Evolutionary conservation across 2,797 vertebrate species (phyloP), one percentile per base, ranked within the genome.

Genomic region (Acomys russatus): DNA sequence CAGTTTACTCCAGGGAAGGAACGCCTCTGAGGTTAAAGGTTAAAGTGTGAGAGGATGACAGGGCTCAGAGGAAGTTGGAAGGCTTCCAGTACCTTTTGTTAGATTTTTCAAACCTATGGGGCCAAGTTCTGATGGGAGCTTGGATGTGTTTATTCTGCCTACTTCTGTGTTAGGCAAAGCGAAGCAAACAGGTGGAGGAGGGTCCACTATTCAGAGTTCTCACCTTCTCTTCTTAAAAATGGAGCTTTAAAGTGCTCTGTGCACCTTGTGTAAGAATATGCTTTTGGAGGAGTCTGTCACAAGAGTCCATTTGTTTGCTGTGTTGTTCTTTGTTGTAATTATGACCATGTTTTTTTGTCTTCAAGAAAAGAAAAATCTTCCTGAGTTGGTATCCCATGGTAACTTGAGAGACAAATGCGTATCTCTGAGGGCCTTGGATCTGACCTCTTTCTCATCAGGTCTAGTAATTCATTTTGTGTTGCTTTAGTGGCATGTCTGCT

Each of bases 101-200:
- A n/a, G 59, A 18, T 70, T 78, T 68, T 35, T 96, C 61, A 78
- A 28, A 28, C 4, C 1, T 3, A 11, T 66, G 5, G 4, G 38
- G 25, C 90, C 61, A n/a, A 59, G 14, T 82, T 91, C 30, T 22
- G 44, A 82, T 9, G 78, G 17, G 10, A 68, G 28, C 70, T 88
- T 82, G 73, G 85, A 93, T 73, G 35, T 61, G 17, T 66, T 82
- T 82, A 73, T 88, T 63, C 59, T 8, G 14, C 20, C 5, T 68
- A 3, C 11, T 90, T 89, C 84, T 92, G 56, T 79, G 38, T 93
- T 91, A 90, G 92, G 64, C 38, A 38, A 15, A 89, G 9, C 61
- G 80, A 88, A 97, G 83, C 23, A 64, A 83, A 73, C n/a, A 71
- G 44, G 56, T 25, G 20, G 93, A 90, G n/a, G 73, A 49, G 22